These are phyloP conservation scores for Philhelius pedissequus DNA, from an alignment of 2,888 invertebrate species.

Conservation along the genomic window DNA sequence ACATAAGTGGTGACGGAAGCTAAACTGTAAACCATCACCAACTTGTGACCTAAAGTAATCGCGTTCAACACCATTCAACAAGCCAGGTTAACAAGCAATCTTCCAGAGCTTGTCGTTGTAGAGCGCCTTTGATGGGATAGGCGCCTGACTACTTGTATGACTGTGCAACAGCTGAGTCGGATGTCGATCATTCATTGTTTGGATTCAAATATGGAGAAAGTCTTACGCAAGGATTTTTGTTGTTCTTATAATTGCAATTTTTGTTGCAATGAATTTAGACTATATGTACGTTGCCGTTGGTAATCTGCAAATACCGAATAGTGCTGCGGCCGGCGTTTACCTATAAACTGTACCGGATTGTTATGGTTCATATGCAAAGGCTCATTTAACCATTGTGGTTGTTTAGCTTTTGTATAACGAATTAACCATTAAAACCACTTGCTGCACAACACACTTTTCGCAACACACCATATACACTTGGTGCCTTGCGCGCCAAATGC, in stretches of 20 bases:
- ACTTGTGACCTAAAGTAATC: background rate
- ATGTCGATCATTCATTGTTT: constrained; percentile 33
- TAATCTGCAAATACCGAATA: background rate
- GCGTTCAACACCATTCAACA: background rate
- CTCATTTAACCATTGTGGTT: background rate
- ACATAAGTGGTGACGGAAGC: constrained; percentile 12
- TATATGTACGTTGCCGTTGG: constrained; percentile 19
- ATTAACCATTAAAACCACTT: constrained; percentile 50
- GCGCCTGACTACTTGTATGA: background rate
- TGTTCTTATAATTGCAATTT: constrained; percentile 9
- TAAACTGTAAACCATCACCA: background rate
- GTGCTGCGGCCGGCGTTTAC: background rate
- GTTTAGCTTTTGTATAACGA: background rate
- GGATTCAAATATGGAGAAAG: constrained; percentile 50
- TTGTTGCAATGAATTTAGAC: constrained; percentile 28
- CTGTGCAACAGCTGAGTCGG: background rate
- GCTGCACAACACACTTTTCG: constrained; percentile 58
- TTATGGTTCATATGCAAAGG: constrained; percentile 44
- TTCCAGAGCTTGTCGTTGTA: background rate
- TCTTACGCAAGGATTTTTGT: constrained; percentile 49
- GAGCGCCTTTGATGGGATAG: constrained; percentile 1
- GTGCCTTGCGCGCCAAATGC: constrained; percentile 54
- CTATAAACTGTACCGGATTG: constrained; percentile 28
- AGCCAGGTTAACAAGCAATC: background rate
- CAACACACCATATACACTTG: constrained; percentile 25